phyloP scores from a whole-genome alignment of 2,113 vertebrate species.

The Poeciliopsis turrubarensis region DNA sequence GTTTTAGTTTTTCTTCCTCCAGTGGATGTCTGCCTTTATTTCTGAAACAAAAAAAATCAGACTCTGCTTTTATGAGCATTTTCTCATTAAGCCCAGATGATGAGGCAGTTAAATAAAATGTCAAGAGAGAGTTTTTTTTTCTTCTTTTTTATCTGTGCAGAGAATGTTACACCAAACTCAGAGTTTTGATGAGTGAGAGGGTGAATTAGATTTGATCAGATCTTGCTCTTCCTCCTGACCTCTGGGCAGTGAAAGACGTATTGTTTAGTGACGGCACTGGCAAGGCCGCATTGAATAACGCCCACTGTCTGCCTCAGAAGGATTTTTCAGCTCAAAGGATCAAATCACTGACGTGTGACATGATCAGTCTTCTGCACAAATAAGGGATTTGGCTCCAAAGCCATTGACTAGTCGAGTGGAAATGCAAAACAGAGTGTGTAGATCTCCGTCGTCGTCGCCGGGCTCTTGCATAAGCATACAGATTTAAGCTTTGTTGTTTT shows the following conservation, averaged over 20 bases:
- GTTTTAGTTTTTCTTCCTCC: constrained; percentile 22
- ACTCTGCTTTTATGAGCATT: background rate
- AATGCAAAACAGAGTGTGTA: background rate
- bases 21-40: background rate
- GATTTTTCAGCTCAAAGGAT: constrained; percentile 26
- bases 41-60: constrained; percentile 13
- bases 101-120: background rate
- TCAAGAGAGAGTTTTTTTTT: background rate
- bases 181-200: background rate
- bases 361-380: constrained; percentile 39
- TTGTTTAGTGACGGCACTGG: background rate
- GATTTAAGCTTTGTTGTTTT: background rate
- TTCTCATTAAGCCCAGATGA: background rate
- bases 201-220: background rate
- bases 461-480: constrained; percentile 12
- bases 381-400: constrained; percentile 26
- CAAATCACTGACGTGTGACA: constrained; percentile 39
- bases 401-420: constrained; percentile 7
- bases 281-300: background rate
- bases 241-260: background rate
- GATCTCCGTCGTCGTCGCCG: constrained; percentile 1
- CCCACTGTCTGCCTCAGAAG: background rate
- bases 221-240: constrained; percentile 1
- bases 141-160: background rate
- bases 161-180: background rate